Conservation (phyloP, 2,888 invertebrate species). For the Balanococcus diminutus region DNA sequence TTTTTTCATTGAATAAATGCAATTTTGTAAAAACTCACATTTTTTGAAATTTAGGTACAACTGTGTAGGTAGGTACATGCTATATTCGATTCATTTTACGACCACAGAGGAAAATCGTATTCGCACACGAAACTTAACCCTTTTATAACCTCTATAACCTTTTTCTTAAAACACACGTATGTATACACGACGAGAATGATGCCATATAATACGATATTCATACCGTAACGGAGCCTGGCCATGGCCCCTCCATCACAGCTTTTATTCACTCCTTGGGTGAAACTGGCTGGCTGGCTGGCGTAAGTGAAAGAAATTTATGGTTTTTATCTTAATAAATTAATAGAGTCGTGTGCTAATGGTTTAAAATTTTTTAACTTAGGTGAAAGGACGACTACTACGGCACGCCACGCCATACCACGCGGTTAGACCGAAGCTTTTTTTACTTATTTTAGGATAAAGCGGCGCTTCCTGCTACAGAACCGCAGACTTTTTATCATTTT, state of each 20-base stretch:
- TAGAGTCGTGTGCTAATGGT: slow-evolving; percentile 45
- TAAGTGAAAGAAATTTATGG: slow-evolving; percentile 49
- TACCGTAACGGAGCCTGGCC: background rate
- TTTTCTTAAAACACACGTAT: background rate
- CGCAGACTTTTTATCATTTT: slow-evolving; percentile 53
- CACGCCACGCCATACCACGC: background rate
- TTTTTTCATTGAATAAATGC: no score
- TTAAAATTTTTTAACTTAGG: slow-evolving; percentile 43
- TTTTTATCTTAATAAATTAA: slow-evolving; percentile 54
- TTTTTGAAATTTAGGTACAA: no score
- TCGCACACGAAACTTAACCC: background rate
- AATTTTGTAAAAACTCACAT: no score
- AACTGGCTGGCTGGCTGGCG: background rate
- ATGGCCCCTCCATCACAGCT: background rate
- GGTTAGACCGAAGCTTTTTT: slow-evolving; percentile 48
- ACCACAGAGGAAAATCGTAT: no score
- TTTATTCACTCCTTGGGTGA: background rate
- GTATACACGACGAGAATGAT: background rate
- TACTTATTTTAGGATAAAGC: slow-evolving; percentile 46
- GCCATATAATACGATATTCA: slow-evolving; percentile 1
- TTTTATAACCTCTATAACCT: background rate
- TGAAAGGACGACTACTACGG: slow-evolving; percentile 28
- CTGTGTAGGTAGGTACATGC: no score
- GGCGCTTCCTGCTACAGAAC: slow-evolving; percentile 46
- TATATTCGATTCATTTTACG: no score